Percentiles rank a stretch among this genome's conserved stretches.
Conservation (phyloP, 2,797 vertebrate species). For the Phalloptychus januarius region DNA sequence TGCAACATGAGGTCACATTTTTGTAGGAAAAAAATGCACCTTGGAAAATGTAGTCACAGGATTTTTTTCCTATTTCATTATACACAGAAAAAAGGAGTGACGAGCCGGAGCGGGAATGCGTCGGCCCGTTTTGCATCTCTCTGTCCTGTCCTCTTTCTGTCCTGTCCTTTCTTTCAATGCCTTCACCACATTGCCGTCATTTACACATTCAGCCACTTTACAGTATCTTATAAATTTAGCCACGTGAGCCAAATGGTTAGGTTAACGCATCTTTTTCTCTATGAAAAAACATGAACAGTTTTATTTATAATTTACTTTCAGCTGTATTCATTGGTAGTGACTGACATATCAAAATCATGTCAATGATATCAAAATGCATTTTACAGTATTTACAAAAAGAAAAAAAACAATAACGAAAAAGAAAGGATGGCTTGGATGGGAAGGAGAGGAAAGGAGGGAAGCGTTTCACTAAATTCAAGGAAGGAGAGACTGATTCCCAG, state of each 20-base stretch:
- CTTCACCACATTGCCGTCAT: constrained; percentile 58
- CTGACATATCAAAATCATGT: constrained; percentile 86
- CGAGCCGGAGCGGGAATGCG: constrained; percentile 61
- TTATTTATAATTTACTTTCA: constrained; percentile 85
- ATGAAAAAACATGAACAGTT: constrained; percentile 79
- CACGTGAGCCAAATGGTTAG: constrained; percentile 69
- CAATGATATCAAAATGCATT: constrained; percentile 88
- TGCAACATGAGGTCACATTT: constrained; percentile 71
- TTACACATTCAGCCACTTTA: constrained; percentile 63
- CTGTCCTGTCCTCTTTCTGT: constrained; percentile 65
- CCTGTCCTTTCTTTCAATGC: constrained; percentile 44
- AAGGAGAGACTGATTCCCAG: constrained; percentile 50
- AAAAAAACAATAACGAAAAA: constrained; percentile 72
- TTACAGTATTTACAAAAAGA: constrained; percentile 83
- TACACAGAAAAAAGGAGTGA: constrained; percentile 46
- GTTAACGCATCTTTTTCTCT: constrained; percentile 72
- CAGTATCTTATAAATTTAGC: constrained; percentile 60
- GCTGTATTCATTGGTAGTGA: constrained; percentile 85
- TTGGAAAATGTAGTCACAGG: constrained; percentile 49
- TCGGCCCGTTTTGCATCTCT: constrained; percentile 56
- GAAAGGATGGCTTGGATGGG: constrained; percentile 33
- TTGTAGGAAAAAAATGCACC: constrained; percentile 68
- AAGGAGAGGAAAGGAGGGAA: constrained; percentile 48
- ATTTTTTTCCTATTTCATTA: constrained; percentile 11
- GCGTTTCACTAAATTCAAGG: constrained; percentile 56